Base-by-base conservation (phyloP, 2,888 invertebrate genomes). In the Theristus sp. region DNA sequence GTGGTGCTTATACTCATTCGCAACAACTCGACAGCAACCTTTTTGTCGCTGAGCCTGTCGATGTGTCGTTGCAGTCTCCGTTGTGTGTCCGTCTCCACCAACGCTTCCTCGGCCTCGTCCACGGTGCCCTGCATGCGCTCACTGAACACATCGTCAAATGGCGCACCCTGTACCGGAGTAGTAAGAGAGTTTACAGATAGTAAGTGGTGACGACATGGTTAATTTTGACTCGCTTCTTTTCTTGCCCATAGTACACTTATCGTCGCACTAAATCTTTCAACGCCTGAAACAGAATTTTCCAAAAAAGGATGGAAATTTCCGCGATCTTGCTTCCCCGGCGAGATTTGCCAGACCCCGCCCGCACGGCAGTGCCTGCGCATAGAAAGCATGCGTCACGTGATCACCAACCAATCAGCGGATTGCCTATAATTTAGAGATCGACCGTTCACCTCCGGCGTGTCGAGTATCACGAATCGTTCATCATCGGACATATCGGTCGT, bases 81-180 rank as follows among this genome's bases (percentile, higher is more conserved):
- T n/a, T 1, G 3, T 10, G 28, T 54, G n/a, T 30, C 30, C 27
- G 17, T 53, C 2, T 27, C 25, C 22, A 54, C 59, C 24, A 22
- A 26, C 26, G 59, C 59, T 28, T 59, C 59, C 31, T 30, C 53
- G 30, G 53, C 59, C 27, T 26, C 30, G 6, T 24, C 38, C 29
- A 59, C 25, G 24, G 31, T 27, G 25, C 54, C 59, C 27, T 54
- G 54, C 28, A 31, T 2, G 3, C 52, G 20, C 6, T 59, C 59
- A 20, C 28, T 1, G 26, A 59, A 59, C 26, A 59, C 59, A 52
- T 59, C 59, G 54, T 59, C 59, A 27, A 59, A 59, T 2, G 30
- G 38, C 2, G 59, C 29, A 26, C 49, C 49, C 56, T 56, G 22
- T 25, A 13, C 17, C 17, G 38, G 38, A 6, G 17, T 13, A 17